phyloP scores from a whole-genome alignment of 2,888 invertebrate species.

The Halictus ligatus region DNA sequence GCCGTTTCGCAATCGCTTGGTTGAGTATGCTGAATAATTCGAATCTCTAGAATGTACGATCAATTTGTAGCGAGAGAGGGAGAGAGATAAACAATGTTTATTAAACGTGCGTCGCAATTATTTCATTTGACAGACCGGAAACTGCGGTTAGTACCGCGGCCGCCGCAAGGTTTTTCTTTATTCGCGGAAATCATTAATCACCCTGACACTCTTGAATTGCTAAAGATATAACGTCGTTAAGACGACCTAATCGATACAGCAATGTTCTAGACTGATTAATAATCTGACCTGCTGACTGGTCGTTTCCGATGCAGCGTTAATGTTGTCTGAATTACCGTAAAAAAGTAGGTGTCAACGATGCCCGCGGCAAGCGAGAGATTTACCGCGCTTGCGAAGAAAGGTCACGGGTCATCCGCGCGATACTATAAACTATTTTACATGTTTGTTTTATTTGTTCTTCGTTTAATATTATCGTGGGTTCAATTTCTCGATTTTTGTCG shows the following conservation, averaged over 20 bases:
- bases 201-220: slow-evolving; percentile 13
- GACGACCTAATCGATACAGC: slow-evolving; percentile 12
- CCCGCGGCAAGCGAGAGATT: neutral
- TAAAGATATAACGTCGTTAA: slow-evolving; percentile 3
- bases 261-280: slow-evolving; percentile 6
- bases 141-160: neutral
- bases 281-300: neutral
- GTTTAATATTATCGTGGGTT: neutral
- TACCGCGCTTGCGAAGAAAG: neutral
- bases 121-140: slow-evolving; percentile 8
- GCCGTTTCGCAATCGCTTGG: neutral
- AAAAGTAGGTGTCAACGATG: neutral
- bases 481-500: neutral
- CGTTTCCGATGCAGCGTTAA: neutral
- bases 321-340: neutral
- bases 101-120: neutral
- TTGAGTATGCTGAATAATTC: neutral
- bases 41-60: neutral
- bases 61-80: neutral
- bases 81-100: neutral
- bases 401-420: neutral
- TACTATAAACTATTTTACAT: neutral
- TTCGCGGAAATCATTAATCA: slow-evolving; percentile 16
- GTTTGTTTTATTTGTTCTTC: neutral
- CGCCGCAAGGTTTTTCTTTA: neutral